Evolutionary conservation across 2,113 vertebrate species (phyloP), one percentile per base, ranked within the genome.

Genomic region (Salvator merianae): DNA sequence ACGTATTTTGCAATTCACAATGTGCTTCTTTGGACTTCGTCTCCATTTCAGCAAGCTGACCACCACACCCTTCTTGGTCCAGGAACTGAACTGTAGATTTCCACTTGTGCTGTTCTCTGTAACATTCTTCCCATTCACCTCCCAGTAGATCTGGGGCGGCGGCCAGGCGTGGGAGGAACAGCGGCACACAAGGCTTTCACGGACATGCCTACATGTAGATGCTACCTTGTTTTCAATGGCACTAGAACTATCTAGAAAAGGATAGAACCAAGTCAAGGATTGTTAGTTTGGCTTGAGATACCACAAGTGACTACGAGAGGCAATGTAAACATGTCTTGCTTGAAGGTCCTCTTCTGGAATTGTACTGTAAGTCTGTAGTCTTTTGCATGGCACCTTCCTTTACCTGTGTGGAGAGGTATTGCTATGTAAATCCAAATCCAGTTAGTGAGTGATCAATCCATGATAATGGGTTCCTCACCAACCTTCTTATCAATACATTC

Each of bases 191-290:
- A 10, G 0, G 28, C 5, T 3, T 5, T 5, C 2, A 12, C 0
- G 7, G 13, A 20, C 5, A 7, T 3, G 7, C 53, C 22, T 7
- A n/a, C 83, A 84, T 16, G 8, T 4, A 0, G 36, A 7, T 5
- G 62, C 10, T 28, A 12, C 5, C 1, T 6, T 0, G 0, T 1
- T 16, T 22, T 3, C 18, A 8, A 0, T 8, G 50, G 1, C 3
- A 3, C 8, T 1, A 14, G 83, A 66, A 1, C n/a, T 43, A 32
- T 84, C 83, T 84, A 50, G 66, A 43, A 53, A 71, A 3, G 5
- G 7, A 9, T 34, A 18, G 40, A 59, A 4, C 0, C 8, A 68
- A 43, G 43, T 32, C 9, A 62, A 32, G 63, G 7, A 47, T 10
- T 10, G n/a, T 65, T 43, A 40, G 16, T 1, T 18, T 59, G 76